phyloP scores from a whole-genome alignment of 2,888 invertebrate genomes.

The Cloeon dipterum region DNA sequence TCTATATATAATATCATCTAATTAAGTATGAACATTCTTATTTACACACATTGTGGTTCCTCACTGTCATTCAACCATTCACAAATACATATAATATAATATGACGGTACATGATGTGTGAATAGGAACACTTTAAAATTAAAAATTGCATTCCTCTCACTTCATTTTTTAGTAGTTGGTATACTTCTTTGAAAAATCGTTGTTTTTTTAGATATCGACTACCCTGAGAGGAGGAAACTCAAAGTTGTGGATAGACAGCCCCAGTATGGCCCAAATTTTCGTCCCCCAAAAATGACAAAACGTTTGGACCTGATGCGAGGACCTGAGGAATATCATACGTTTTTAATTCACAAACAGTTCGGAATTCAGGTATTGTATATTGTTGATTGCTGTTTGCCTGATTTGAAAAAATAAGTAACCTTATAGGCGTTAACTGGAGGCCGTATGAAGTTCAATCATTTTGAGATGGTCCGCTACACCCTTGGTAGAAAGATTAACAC shows the following conservation, averaged over 20 bases:
- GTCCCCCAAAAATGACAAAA: constrained; percentile 69
- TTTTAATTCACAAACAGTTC: constrained; percentile 71
- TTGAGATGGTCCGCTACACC: constrained; percentile 66
- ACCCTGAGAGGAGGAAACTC: constrained; percentile 48
- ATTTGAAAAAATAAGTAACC: too few relatives aligned
- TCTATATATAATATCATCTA: too few relatives aligned
- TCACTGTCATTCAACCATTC: too few relatives aligned
- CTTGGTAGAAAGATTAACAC: constrained; percentile 57
- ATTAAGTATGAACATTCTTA: too few relatives aligned
- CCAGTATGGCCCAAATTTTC: constrained; percentile 33
- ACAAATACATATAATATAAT: too few relatives aligned
- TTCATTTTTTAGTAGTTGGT: background rate
- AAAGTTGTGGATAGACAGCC: constrained; percentile 50
- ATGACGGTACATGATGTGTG: too few relatives aligned
- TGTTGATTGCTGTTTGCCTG: constrained; percentile 3
- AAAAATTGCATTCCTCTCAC: too few relatives aligned
- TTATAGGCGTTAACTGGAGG: constrained; percentile 78
- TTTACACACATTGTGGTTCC: too few relatives aligned
- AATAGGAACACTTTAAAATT: background rate
- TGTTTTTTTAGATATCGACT: constrained; percentile 32
- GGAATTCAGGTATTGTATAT: constrained; percentile 56
- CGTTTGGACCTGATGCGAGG: constrained; percentile 68
- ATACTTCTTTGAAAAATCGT: background rate
- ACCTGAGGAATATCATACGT: constrained; percentile 67
- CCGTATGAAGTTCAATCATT: constrained; percentile 51